A percentile compares a stretch with the other conserved stretches of the same genome.
These are phyloP conservation scores for Maccullochella peelii DNA, from an alignment of 2,113 vertebrate genomes.

Conservation along the genomic window DNA sequence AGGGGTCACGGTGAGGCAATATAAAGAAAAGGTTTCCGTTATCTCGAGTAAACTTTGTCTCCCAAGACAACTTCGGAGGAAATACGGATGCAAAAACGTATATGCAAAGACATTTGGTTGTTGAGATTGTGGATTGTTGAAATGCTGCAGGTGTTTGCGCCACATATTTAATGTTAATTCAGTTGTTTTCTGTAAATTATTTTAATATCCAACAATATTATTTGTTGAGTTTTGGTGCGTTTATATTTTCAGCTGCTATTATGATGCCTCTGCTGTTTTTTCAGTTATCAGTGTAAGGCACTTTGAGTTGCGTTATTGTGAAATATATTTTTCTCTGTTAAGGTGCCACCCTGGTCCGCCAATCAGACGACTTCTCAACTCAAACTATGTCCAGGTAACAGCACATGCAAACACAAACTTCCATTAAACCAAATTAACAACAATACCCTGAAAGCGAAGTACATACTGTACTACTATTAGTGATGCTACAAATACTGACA, in stretches of 20 bases:
- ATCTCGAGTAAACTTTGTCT: neutral
- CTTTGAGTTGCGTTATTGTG: neutral
- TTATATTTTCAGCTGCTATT: neutral
- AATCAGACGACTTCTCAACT: conserved; percentile 78
- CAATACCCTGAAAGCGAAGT: neutral
- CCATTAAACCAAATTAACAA: neutral
- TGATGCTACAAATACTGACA: no score
- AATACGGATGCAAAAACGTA: neutral
- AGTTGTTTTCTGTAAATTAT: neutral
- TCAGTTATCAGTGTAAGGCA: neutral
- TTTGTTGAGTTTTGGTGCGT: no score
- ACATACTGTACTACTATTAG: no score
- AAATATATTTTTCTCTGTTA: neutral
- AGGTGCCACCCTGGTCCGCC: conserved; percentile 74
- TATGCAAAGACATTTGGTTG: neutral
- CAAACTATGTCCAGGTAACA: conserved; percentile 80
- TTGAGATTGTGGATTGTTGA: neutral
- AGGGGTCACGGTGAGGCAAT: conserved; percentile 78
- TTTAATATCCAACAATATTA: neutral
- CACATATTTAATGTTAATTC: neutral
- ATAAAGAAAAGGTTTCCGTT: neutral
- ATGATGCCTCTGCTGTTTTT: no score
- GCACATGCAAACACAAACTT: neutral
- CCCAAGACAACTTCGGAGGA: neutral
- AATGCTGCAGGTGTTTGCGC: no score